A percentile compares a stretch with the other conserved stretches of the same genome.
Conservation (phyloP, 2,797 vertebrate species). For the Oreochromis grahami region DNA sequence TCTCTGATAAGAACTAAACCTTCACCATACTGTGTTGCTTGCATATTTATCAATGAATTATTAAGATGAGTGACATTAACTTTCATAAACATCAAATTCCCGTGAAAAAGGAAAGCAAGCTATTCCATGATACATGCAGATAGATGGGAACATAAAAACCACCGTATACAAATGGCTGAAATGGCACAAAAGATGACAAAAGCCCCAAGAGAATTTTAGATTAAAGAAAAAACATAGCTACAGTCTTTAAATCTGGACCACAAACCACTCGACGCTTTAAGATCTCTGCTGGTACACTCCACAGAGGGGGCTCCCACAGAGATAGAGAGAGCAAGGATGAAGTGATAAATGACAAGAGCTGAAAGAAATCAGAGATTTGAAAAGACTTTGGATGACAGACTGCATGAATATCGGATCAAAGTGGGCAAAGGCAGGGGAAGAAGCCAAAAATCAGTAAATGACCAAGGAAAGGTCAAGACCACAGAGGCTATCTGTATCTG, state of each 20-base stretch:
- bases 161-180: neutral
- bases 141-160: neutral
- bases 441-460: neutral
- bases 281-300: neutral
- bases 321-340: neutral
- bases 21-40: neutral
- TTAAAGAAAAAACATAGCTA: neutral
- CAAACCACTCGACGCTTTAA: neutral
- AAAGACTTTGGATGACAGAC: neutral
- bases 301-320: neutral
- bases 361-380: neutral
- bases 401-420: neutral
- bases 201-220: neutral
- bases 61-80: neutral
- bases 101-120: neutral
- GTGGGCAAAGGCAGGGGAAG: neutral
- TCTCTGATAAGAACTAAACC: neutral
- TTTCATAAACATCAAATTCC: neutral
- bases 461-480: neutral
- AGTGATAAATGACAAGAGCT: neutral
- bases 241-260: neutral
- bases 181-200: neutral
- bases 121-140: neutral
- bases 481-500: neutral
- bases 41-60: neutral